phyloP scores from a whole-genome alignment of 2,113 vertebrate species.

The Monarcha castaneiventris region DNA sequence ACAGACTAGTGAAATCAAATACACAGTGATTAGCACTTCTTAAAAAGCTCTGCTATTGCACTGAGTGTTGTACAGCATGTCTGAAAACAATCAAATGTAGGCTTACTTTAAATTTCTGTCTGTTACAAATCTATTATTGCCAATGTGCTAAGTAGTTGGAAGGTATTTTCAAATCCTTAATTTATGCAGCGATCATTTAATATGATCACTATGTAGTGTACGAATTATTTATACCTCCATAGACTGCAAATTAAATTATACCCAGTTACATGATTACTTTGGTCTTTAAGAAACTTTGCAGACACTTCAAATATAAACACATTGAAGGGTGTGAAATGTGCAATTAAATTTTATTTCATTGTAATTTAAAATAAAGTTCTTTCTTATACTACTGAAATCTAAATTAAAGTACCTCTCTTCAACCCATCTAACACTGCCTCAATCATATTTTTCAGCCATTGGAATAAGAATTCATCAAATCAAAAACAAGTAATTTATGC shows the following conservation, averaged over 20 bases:
- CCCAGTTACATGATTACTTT: slow-evolving; percentile 30
- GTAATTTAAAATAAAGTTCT: slow-evolving; percentile 15
- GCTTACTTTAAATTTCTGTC: not conserved
- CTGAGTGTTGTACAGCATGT: not conserved
- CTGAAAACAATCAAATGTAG: slow-evolving; percentile 1
- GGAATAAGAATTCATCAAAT: not conserved
- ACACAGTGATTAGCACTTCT: slow-evolving; percentile 22
- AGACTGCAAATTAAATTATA: slow-evolving; percentile 40
- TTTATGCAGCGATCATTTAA: not conserved
- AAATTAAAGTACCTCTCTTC: not conserved
- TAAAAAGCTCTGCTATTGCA: not conserved
- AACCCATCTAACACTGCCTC: not conserved
- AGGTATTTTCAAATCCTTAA: not conserved
- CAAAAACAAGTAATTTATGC: not conserved
- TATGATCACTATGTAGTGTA: not conserved
- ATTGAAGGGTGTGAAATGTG: not conserved
- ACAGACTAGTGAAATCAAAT: slow-evolving; percentile 47
- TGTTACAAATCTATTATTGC: not conserved
- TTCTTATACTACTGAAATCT: not conserved
- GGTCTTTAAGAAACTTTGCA: slow-evolving; percentile 37
- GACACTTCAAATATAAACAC: slow-evolving; percentile 37
- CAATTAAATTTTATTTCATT: slow-evolving; percentile 15
- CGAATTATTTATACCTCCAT: not conserved
- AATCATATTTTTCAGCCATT: not conserved
- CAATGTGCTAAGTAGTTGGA: not conserved